Conservation (phyloP, 2,888 invertebrate species). For the Plagodis dolabraria region DNA sequence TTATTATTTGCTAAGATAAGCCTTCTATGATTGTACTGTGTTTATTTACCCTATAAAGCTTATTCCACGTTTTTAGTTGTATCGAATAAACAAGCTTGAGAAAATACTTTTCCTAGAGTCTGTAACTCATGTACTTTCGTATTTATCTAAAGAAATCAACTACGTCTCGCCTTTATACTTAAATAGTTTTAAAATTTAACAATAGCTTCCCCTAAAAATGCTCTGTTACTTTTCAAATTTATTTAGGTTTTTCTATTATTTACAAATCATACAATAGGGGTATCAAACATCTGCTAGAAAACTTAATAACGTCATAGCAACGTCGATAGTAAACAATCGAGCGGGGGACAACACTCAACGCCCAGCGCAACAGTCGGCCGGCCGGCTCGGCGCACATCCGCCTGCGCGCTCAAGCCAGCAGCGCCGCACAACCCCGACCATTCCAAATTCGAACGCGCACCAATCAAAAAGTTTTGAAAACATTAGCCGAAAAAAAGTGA, state of each 20-base stretch:
- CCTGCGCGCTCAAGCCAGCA: conserved; percentile 74
- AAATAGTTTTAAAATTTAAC: too few species aligned
- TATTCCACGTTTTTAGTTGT: neutral
- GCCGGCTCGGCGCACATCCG: conserved; percentile 81
- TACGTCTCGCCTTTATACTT: too few species aligned
- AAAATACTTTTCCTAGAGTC: too few species aligned
- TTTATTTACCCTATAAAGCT: neutral
- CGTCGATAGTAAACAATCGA: conserved; percentile 63
- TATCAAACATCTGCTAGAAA: conserved; percentile 27
- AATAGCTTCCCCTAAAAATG: too few species aligned
- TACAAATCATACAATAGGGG: too few species aligned
- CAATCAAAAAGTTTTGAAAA: conserved; percentile 16
- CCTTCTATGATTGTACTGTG: neutral
- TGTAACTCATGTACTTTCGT: too few species aligned
- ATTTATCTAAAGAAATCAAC: too few species aligned
- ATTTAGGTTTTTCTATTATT: too few species aligned
- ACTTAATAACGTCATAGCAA: conserved; percentile 41
- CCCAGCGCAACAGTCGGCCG: conserved; percentile 67
- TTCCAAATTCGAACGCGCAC: conserved; percentile 32
- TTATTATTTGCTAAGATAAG: conserved; percentile 7
- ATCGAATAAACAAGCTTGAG: neutral
- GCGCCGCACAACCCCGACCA: conserved; percentile 58
- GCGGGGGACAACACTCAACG: conserved; percentile 63
- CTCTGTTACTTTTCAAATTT: too few species aligned
- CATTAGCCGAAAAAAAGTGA: conserved; percentile 27